Percentiles rank a stretch among this genome's conserved stretches.
Conservation (phyloP, 2,113 vertebrate genomes). For the Acanthisitta chloris region DNA sequence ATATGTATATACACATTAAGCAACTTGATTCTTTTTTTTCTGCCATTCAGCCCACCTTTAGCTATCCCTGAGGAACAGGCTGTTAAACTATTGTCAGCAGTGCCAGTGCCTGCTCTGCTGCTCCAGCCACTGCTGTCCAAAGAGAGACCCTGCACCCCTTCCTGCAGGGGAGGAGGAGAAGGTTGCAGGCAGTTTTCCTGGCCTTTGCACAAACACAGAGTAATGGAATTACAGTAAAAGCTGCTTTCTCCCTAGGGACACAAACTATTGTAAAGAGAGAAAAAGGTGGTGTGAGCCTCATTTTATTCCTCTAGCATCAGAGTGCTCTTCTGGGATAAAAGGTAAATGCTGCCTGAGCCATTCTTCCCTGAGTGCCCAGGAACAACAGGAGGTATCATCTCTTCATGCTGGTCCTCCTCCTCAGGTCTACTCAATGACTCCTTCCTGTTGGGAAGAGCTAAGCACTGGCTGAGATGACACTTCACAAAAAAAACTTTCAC, state of each 20-base stretch:
- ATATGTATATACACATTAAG: neutral
- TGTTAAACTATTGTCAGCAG: neutral
- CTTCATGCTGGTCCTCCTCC: neutral
- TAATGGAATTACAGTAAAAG: neutral
- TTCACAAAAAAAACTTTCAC: neutral
- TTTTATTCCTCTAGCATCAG: neutral
- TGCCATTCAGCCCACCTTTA: neutral
- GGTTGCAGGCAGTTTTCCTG: neutral
- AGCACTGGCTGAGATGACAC: neutral
- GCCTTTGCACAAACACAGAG: neutral
- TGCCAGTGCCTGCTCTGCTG: neutral
- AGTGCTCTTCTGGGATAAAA: neutral
- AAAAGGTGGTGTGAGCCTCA: neutral
- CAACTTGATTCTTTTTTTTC: neutral
- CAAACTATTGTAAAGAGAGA: neutral
- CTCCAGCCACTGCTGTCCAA: neutral
- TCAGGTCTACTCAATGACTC: neutral
- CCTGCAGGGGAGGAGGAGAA: neutral
- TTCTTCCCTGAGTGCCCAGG: neutral
- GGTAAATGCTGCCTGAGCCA: neutral
- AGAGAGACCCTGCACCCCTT: neutral
- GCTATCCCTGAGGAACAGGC: neutral
- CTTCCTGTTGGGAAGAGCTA: neutral
- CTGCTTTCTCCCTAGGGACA: neutral
- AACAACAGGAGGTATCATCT: neutral